Conservation (phyloP, 2,797 vertebrate species). For the Tauraco hartlaubi region DNA sequence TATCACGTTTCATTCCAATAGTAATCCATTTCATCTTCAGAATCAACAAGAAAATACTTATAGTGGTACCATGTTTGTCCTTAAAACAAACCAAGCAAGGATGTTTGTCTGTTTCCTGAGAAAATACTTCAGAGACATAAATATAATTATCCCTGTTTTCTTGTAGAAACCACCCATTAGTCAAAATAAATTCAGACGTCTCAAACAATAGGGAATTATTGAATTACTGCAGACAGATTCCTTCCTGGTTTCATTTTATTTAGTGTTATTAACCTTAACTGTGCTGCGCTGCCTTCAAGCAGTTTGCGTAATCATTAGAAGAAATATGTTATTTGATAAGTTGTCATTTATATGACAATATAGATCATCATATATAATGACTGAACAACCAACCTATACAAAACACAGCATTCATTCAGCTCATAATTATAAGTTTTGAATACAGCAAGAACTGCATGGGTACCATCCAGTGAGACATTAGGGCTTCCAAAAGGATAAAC, state of each 20-base stretch:
- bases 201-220: neutral
- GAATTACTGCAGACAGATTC: conserved; percentile 8
- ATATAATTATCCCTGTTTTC: conserved; percentile 15
- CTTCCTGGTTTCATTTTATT: neutral
- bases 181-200: conserved; percentile 18
- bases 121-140: conserved; percentile 27
- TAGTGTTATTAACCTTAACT: neutral
- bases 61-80: neutral
- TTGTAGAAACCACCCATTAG: neutral
- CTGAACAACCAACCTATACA: neutral
- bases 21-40: neutral
- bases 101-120: neutral
- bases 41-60: neutral
- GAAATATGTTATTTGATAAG: neutral
- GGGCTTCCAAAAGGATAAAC: neutral
- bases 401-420: neutral
- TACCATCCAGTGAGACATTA: neutral
- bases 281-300: neutral
- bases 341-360: neutral
- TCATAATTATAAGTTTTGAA: neutral
- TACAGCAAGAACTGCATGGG: neutral
- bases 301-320: neutral
- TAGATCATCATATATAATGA: neutral
- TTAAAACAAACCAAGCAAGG: neutral
- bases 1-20: neutral